Percentiles rank a stretch among this genome's conserved stretches.
phyloP scores from a whole-genome alignment of 2,888 invertebrate genomes.

The Boloria euphrosyne region DNA sequence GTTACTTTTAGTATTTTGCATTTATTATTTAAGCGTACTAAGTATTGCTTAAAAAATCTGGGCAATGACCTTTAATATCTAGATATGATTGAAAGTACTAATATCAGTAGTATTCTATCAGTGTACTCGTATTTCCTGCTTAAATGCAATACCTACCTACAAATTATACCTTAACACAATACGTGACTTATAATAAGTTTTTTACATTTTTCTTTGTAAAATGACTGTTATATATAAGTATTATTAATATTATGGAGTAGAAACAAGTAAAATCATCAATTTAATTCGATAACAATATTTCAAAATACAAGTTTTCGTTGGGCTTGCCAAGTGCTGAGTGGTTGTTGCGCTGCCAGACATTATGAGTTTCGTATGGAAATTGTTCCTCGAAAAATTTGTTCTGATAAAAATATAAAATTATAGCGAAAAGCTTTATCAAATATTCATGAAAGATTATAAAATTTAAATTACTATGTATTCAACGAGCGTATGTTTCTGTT shows the following conservation, averaged over 20 bases:
- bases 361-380: conserved; percentile 36
- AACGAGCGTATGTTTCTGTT: neutral
- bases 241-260: neutral
- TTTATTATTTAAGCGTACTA: too few species aligned
- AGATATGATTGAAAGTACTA: too few species aligned
- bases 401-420: conserved; percentile 27
- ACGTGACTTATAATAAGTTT: too few species aligned
- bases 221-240: too few species aligned
- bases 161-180: too few species aligned
- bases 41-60: too few species aligned
- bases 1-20: too few species aligned
- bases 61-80: too few species aligned
- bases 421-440: conserved; percentile 8
- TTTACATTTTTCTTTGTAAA: too few species aligned
- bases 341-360: conserved; percentile 42
- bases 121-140: too few species aligned
- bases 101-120: too few species aligned
- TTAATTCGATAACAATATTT: conserved; percentile 41
- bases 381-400: conserved; percentile 23
- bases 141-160: too few species aligned
- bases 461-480: conserved; percentile 10
- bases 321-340: conserved; percentile 45
- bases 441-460: conserved; percentile 9
- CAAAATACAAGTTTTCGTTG: conserved; percentile 40
- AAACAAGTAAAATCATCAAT: conserved; percentile 14